A percentile compares a stretch with the other conserved stretches of the same genome.
Conservation (phyloP, 2,113 vertebrate species). For the Anas platyrhynchos region DNA sequence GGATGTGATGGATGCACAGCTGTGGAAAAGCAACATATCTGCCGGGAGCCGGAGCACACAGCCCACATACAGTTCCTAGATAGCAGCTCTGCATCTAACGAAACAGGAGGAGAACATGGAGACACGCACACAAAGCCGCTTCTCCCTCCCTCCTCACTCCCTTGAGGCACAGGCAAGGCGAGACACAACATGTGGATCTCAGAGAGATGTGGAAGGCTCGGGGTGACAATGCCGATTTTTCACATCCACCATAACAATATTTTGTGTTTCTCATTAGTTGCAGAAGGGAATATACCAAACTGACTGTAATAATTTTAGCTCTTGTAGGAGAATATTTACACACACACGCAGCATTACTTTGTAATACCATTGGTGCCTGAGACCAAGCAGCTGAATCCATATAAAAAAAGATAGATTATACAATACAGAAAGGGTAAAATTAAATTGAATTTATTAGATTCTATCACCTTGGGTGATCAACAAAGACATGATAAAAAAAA, state of each 20-base stretch:
- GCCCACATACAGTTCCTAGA: neutral
- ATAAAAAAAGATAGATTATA: constrained; percentile 13
- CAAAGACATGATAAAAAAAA: constrained; percentile 20
- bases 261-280: constrained; percentile 32
- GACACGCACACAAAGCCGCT: neutral
- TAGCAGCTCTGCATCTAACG: neutral
- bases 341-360: neutral
- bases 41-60: neutral
- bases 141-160: neutral
- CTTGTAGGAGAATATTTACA: constrained; percentile 1
- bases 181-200: neutral
- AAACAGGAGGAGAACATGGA: neutral
- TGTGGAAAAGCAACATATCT: neutral
- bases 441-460: constrained; percentile 39
- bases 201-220: neutral
- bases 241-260: neutral
- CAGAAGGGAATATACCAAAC: neutral
- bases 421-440: constrained; percentile 30
- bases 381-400: neutral
- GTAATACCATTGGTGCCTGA: neutral
- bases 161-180: neutral
- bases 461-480: neutral
- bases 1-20: neutral
- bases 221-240: neutral
- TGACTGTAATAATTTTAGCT: neutral